These are phyloP conservation scores for Leptestheria dahalacensis DNA, from an alignment of 1,140 invertebrate genomes.

Conservation along the genomic window DNA sequence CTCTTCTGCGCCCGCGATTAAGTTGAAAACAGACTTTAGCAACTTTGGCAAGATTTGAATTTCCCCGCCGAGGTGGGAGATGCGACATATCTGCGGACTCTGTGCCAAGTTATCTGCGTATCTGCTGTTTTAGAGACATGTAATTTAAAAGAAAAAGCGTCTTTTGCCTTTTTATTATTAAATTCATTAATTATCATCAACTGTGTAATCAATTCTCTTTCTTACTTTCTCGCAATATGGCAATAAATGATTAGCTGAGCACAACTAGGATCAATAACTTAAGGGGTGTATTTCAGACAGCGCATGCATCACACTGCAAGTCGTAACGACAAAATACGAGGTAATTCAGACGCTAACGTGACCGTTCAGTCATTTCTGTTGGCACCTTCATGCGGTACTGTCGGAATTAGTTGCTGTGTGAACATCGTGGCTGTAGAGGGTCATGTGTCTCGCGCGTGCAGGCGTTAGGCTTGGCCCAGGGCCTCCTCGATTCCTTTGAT, in stretches of 20 bases:
- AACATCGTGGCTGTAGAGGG: not conserved
- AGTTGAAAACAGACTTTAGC: conserved; percentile 90
- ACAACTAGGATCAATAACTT: too few species aligned
- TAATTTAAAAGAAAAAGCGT: not conserved
- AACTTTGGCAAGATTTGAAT: conserved; percentile 44
- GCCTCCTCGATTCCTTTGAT: conserved; percentile 13
- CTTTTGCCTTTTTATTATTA: not conserved
- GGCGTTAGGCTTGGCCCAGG: not conserved
- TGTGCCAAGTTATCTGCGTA: not conserved
- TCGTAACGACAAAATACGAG: not conserved
- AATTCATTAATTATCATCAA: not conserved
- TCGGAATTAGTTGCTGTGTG: not conserved
- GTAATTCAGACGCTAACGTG: conserved; percentile 1
- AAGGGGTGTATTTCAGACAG: not conserved
- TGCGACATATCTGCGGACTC: conserved; percentile 1
- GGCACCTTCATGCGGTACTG: not conserved
- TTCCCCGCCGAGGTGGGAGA: not conserved
- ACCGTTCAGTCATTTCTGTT: not conserved
- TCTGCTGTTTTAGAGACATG: conserved; percentile 3
- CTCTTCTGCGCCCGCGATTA: conserved; percentile 54
- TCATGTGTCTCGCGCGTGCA: not conserved
- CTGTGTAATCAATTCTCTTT: not conserved
- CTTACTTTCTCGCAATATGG: too few species aligned
- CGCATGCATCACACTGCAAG: not conserved
- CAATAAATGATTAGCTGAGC: too few species aligned